phyloP scores from a whole-genome alignment of 1,140 invertebrate genomes.

The Atopsyche davidsoni region DNA sequence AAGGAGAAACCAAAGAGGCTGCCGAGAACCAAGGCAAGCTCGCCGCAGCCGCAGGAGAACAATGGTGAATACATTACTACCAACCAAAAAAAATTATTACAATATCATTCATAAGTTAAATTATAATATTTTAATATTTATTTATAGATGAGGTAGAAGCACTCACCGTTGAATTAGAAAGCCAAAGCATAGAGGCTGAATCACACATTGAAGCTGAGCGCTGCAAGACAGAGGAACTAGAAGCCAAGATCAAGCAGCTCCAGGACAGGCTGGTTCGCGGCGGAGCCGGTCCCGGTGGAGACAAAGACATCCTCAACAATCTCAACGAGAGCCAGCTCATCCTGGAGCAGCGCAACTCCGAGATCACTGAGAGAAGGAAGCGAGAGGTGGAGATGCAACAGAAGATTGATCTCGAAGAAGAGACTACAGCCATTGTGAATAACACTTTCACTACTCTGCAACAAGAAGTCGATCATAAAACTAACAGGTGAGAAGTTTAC shows the following conservation, averaged over 20 bases:
- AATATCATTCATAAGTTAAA: background rate
- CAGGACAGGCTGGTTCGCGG: constrained; percentile 85
- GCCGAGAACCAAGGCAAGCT: constrained; percentile 31
- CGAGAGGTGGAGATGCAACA: constrained; percentile 73
- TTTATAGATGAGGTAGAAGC: constrained; percentile 35
- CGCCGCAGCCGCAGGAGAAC: constrained; percentile 29
- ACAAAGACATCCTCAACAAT: constrained; percentile 83
- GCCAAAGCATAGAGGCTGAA: constrained; percentile 47
- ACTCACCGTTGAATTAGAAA: constrained; percentile 40
- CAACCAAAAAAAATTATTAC: background rate
- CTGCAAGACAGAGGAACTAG: constrained; percentile 46
- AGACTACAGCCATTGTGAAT: constrained; percentile 76
- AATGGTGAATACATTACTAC: constrained; percentile 21
- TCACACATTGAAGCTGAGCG: constrained; percentile 54
- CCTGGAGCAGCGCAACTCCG: constrained; percentile 69
- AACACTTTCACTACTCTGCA: constrained; percentile 82
- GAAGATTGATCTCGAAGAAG: constrained; percentile 80
- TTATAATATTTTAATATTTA: background rate
- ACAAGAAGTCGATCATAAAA: constrained; percentile 89
- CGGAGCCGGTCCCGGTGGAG: constrained; percentile 45
- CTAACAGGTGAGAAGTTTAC: constrained; percentile 76
- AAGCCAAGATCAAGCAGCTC: constrained; percentile 54
- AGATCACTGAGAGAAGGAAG: constrained; percentile 80
- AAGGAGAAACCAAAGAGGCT: constrained; percentile 33
- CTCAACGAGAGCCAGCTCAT: constrained; percentile 83